Conservation (phyloP, 1,140 invertebrate species). For the Tetramorium parvispinum region DNA sequence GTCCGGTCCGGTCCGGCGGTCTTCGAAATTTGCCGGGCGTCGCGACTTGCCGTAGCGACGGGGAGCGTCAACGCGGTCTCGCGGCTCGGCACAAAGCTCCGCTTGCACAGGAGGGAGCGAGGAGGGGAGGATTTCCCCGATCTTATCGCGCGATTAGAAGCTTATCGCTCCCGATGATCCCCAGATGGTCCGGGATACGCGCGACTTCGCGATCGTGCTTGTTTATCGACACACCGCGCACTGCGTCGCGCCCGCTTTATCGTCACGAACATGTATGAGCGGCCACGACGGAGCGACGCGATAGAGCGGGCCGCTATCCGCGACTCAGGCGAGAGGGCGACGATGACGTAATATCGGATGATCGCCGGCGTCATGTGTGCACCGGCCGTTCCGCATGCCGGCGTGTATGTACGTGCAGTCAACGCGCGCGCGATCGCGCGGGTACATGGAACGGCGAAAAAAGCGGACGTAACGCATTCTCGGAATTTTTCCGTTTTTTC, state of each 20-base stretch:
- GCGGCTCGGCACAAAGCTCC: too few relatives aligned
- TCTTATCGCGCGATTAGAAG: not conserved
- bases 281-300: not conserved
- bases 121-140: not conserved
- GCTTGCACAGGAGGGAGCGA: too few relatives aligned
- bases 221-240: not conserved
- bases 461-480: not conserved
- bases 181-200: not conserved
- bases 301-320: constrained; percentile 20
- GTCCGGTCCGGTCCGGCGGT: too few relatives aligned
- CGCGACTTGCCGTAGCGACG: too few relatives aligned
- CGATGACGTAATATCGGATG: constrained; percentile 79
- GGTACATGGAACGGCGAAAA: not conserved
- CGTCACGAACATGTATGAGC: not conserved
- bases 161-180: not conserved
- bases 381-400: constrained; percentile 31
- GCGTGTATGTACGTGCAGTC: not conserved
- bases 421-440: too few relatives aligned
- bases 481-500: not conserved
- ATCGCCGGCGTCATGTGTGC: constrained; percentile 67
- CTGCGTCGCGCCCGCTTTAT: constrained; percentile 6
- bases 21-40: too few relatives aligned
- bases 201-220: not conserved
- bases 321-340: constrained; percentile 8
- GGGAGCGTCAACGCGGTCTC: too few relatives aligned